Evolutionary conservation across 2,797 vertebrate species (phyloP), one percentile per base, ranked within the genome.

Genomic region (Enteromius afrohamiltoni): DNA sequence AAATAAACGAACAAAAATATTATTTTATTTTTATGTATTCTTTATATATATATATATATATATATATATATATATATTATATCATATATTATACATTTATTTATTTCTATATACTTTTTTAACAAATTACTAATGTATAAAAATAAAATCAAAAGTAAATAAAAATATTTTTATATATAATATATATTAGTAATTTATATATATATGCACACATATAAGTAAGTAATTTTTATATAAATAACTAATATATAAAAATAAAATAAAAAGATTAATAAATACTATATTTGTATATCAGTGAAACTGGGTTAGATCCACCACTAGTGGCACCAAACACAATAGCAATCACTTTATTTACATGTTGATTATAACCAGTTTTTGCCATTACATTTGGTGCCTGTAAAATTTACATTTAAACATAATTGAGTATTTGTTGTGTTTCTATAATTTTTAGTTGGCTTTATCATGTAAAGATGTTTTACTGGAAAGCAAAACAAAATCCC

Each of bases 381-480:
- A 62, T 62, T 62, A 29, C 29, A 29, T 64, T 64, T 64, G 26
- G 14, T 8, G 60, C 60, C 26, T 3, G 40, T 67, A 3, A 42
- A 7, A 19, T 51, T 21, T 19, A 74, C 19, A 21, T 34, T 55
- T 31, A 31, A 31, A 17, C 29, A 31, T 31, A 8, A 40, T 16
- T 53, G 37, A 58, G 21, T 55, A 53, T 53, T 75, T 14, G 26
- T 73, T 51, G 34, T 16, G 21, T n/a, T 23, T 37, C 23, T 2
- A 23, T 31, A 14, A n/a, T 6, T 74, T 23, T 55, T 3, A 74
- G 49, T 37, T 4, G 71, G 14, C 21, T 34, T 17, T 49, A 73
- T 31, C 10, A 17, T 55, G 5, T 40, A 76, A 37, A 76, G 31
- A 76, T 76, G 53, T 60, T 76, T 49, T 65, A 31, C 42, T 31